Percentiles rank a stretch among this genome's conserved stretches.
Evolutionary conservation across 2,888 invertebrate species (phyloP).

Genomic region (Macrosoma leucophasiata): DNA sequence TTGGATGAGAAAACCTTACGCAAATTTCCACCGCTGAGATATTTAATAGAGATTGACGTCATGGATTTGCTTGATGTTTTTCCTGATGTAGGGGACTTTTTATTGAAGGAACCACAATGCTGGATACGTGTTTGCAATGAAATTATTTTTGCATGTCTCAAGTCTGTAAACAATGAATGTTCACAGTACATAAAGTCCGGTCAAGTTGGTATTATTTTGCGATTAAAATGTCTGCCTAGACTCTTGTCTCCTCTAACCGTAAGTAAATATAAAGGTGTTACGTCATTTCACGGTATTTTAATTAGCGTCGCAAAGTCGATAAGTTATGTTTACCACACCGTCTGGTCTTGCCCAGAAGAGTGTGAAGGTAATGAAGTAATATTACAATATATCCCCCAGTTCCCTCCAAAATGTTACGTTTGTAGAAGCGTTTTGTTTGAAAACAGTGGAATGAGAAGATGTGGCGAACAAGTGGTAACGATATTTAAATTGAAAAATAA

Average conservation of each 20-base stretch:
- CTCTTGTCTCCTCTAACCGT: conserved; percentile 27
- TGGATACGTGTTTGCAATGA: conserved; percentile 44
- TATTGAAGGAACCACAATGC: conserved; percentile 51
- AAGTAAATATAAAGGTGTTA: conserved; percentile 36
- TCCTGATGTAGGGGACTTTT: conserved; percentile 41
- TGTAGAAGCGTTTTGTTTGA: conserved; percentile 55
- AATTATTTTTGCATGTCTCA: conserved; percentile 50
- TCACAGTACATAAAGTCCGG: conserved; percentile 32
- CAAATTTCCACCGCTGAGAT: conserved; percentile 56
- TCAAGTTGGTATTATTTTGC: conserved; percentile 46
- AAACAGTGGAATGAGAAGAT: conserved; percentile 55
- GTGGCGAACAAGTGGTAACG: conserved; percentile 53
- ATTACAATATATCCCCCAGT: conserved; percentile 52
- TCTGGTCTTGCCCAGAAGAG: conserved; percentile 67
- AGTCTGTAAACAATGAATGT: conserved; percentile 33
- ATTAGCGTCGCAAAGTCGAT: conserved; percentile 44
- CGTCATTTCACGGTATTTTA: conserved; percentile 47
- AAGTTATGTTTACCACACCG: conserved; percentile 53
- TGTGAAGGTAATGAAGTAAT: conserved; percentile 61
- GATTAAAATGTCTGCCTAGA: conserved; percentile 44
- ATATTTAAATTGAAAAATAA: conserved; percentile 39
- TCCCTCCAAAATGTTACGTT: conserved; percentile 49
- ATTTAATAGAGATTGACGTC: conserved; percentile 47
- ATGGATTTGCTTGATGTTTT: conserved; percentile 48
- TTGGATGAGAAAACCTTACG: conserved; percentile 36